A percentile compares a stretch with the other conserved stretches of the same genome.
phyloP scores from a whole-genome alignment of 1,140 invertebrate species.

The Maconellicoccus hirsutus region DNA sequence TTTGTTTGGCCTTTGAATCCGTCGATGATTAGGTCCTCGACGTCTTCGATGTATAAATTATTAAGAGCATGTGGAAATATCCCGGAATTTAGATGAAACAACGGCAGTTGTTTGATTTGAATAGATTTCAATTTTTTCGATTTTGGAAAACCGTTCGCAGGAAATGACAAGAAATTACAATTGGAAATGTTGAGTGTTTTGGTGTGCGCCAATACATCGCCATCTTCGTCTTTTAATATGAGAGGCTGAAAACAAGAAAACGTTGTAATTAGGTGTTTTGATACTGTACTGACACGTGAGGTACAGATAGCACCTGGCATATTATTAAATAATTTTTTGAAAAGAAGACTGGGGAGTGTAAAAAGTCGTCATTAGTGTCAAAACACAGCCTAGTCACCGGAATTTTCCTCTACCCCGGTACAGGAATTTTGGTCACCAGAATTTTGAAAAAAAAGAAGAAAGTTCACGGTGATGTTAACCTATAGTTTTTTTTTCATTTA shows the following conservation, averaged over 20 bases:
- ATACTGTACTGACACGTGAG: too few species aligned
- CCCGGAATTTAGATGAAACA: constrained; percentile 24
- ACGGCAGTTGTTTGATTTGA: constrained; percentile 10
- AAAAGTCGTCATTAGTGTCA: too few species aligned
- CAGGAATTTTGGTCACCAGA: too few species aligned
- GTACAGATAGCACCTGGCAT: too few species aligned
- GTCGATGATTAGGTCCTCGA: constrained; percentile 21
- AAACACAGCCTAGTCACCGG: too few species aligned
- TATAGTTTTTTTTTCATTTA: too few species aligned
- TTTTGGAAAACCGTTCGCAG: background rate
- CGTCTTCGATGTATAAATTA: constrained; percentile 20
- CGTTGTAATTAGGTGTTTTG: too few species aligned
- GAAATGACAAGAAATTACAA: constrained; percentile 10
- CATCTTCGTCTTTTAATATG: constrained; percentile 9
- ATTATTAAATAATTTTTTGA: too few species aligned
- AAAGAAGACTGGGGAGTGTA: too few species aligned
- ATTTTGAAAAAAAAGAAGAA: too few species aligned
- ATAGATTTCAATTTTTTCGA: background rate
- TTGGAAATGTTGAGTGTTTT: constrained; percentile 2
- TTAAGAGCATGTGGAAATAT: constrained; percentile 19
- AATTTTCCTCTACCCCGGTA: too few species aligned
- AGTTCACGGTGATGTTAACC: too few species aligned
- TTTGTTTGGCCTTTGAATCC: constrained; percentile 15
- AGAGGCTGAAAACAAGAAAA: background rate
- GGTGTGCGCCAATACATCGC: background rate